A percentile compares a stretch with the other conserved stretches of the same genome.
Evolutionary conservation across 2,113 vertebrate species (phyloP).

Genomic region (Gnathonemus echidnorhynchus): DNA sequence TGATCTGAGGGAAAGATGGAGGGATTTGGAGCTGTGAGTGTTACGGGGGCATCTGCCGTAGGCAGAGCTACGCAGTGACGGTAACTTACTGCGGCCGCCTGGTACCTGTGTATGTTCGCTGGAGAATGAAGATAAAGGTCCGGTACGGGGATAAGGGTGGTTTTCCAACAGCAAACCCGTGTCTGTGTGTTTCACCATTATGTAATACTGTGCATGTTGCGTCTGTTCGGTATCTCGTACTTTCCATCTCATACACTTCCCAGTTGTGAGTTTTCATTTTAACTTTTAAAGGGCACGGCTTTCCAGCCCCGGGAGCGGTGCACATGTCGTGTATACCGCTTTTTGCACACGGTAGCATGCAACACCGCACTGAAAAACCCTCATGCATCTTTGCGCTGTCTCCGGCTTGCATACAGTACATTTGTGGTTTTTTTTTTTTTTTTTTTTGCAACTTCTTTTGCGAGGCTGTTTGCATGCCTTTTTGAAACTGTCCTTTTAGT

Average conservation of each 20-base stretch:
- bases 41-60: not conserved
- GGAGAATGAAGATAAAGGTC: not conserved
- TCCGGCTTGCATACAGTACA: not conserved
- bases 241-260: not conserved
- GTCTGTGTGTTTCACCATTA: not conserved
- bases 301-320: not conserved
- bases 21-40: not conserved
- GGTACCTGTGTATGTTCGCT: not conserved
- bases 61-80: not conserved
- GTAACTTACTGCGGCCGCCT: not conserved
- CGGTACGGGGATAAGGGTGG: not conserved
- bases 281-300: not conserved
- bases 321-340: not conserved
- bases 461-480: not conserved
- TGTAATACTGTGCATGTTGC: not conserved
- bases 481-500: not conserved
- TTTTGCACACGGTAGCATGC: not conserved
- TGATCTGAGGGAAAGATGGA: not conserved
- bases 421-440: not conserved
- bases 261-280: not conserved
- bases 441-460: not conserved
- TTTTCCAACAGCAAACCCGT: not conserved
- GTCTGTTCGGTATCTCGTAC: not conserved
- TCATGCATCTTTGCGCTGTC: not conserved
- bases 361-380: not conserved